Evolutionary conservation across 2,113 vertebrate genomes (phyloP), one percentile per base, ranked within the genome.

Genomic region (Noctilio leporinus): DNA sequence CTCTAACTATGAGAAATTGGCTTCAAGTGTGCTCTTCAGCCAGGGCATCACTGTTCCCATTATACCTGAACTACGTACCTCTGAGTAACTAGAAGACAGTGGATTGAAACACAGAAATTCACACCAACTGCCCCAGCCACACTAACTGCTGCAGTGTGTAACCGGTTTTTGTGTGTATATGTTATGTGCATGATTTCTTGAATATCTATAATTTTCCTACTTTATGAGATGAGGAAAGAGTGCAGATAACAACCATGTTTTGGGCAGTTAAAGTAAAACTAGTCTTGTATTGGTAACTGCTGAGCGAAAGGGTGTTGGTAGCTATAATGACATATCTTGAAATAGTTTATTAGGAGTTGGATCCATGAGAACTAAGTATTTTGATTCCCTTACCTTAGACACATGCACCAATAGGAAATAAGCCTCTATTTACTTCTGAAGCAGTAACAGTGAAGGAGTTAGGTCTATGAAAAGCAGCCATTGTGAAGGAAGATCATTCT

Each of bases 21-120:
- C 26, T 91, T 93, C 20, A 83, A 55, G 40, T 45, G 0, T 73
- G 3, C 70, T 59, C 53, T 26, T 89, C 30, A 91, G 22, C 16
- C 7, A 62, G 14, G 19, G 16, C 2, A 51, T 75, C 64, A n/a
- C 33, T 78, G 24, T 38, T 89, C 10, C 28, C 26, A 43, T 55
- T 73, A 30, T 73, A 33, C 26, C 33, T 86, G 38, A 95, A 86
- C 83, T 72, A 82, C 3, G 84, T 72, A 82, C 2, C 67, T n/a
- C 65, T 77, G 15, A 20, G 24, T 82, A 93, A 51, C 17, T 49
- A 80, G 19, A 90, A 14, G 19, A 22, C 55, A 92, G 33, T 77
- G 4, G 11, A 84, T 19, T 85, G 11, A 95, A 91, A 91, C 35
- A 80, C 43, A 95, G 62, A 89, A 93, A 91, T 86, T 91, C n/a